Base-by-base conservation (phyloP, 2,888 invertebrate species). In the Amblyjoppa proteus region DNA sequence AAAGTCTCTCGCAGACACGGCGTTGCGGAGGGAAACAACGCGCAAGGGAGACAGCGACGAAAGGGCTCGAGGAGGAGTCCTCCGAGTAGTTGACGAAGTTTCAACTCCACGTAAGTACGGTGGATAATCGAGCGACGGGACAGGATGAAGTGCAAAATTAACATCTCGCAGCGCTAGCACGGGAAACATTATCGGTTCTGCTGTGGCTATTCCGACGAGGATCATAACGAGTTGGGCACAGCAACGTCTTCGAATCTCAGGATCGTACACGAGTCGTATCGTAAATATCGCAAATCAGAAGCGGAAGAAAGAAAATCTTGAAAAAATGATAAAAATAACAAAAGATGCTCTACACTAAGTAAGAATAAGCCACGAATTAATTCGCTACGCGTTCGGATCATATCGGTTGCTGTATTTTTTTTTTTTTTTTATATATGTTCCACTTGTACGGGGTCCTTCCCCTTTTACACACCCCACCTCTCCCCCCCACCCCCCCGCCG, bases 71-170 rank as follows among this genome's bases (percentile, higher is more conserved):
- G 9, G 25, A 51, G 3, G n/a, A 20, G 28, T 45, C 20, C 13
- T 56, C 51, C 31, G 53, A 76, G 75, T 71, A 76, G 58, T 75
- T 80, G 76, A 80, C 81, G 61, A 86, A 86, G 80, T 81, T 86
- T 86, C 80, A 6, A 66, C 31, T 58, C 71, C 38, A 13, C 71
- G 51, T 51, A 34, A 49, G 45, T 28, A 80, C 80, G 28, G 41
- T 49, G 74, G 87, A 83, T 88, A 88, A 88, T 88, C 87, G 78
- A 89, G 78, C 88, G 86, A 88, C 74, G 64, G 38, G n/a, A 41
- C 28, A n/a, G 78, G 87, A 84, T 77, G 56, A 69, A 84, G 76
- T 85, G 87, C 73, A 76, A 79, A 88, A 88, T 89, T 88, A 89
- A 88, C 88, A 88, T 87, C 86, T 86, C 86, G 71, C 86, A 86